Conservation (phyloP, 2,888 invertebrate genomes). For the Yponomeuta plumbellus region DNA sequence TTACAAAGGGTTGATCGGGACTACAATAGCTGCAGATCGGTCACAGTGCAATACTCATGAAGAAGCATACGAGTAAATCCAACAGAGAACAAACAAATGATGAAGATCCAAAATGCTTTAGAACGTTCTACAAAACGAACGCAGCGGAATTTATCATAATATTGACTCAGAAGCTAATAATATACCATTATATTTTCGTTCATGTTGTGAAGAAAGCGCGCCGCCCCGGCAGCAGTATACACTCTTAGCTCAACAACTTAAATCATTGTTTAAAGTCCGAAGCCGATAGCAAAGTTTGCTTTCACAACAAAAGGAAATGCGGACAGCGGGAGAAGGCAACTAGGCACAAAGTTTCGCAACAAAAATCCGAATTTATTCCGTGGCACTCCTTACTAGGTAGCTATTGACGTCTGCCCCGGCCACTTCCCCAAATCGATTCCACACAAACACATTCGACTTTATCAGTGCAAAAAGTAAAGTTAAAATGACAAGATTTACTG, state of each 20-base stretch:
- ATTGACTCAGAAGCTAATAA: not conserved
- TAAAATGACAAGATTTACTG: constrained; percentile 24
- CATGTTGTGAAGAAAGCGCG: not conserved
- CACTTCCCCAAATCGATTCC: constrained; percentile 10
- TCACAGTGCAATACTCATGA: no score
- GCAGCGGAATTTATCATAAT: not conserved
- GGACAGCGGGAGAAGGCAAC: constrained; percentile 3
- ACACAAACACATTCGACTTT: constrained; percentile 8
- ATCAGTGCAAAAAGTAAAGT: constrained; percentile 16
- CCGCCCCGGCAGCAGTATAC: not conserved
- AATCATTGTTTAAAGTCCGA: constrained; percentile 17
- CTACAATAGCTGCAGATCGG: no score
- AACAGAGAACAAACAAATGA: no score
- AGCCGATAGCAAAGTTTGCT: constrained; percentile 16
- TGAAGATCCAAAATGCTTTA: not conserved
- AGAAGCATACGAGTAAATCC: no score
- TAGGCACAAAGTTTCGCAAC: constrained; percentile 13
- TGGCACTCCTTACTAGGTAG: not conserved
- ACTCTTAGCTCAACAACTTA: constrained; percentile 13
- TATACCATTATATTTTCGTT: not conserved
- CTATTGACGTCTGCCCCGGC: constrained; percentile 9
- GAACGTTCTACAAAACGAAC: not conserved
- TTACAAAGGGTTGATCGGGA: no score
- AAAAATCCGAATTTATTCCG: constrained; percentile 14
- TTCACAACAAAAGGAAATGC: constrained; percentile 16